These are phyloP conservation scores for Alligator mississippiensis DNA, from an alignment of 2,113 vertebrate species.

Conservation along the genomic window DNA sequence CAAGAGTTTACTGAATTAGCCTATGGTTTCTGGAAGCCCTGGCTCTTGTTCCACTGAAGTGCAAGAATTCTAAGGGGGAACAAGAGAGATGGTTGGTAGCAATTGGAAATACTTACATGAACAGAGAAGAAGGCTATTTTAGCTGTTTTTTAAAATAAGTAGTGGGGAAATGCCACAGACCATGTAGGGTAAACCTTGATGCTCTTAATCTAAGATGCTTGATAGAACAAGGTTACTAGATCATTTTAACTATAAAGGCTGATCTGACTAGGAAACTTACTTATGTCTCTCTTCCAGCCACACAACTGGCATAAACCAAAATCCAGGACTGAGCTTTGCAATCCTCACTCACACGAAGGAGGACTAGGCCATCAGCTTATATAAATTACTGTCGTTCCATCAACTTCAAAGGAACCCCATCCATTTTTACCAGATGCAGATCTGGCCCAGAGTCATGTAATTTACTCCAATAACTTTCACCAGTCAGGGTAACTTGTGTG, in stretches of 20 bases:
- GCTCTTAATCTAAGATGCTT: accelerated
- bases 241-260: background rate
- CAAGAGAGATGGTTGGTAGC: background rate
- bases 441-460: accelerated
- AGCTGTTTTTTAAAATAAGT: background rate
- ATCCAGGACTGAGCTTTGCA: background rate
- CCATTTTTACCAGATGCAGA: background rate
- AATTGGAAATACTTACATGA: conserved; percentile 18
- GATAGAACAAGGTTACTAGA: accelerated
- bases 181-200: accelerated
- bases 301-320: accelerated
- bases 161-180: background rate
- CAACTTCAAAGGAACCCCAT: background rate
- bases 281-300: background rate
- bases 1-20: too few species aligned
- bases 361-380: background rate
- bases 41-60: conserved; percentile 15
- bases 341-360: background rate
- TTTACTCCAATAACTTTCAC: background rate
- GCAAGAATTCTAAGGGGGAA: background rate
- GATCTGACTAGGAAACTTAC: background rate
- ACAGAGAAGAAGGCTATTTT: background rate
- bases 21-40: background rate
- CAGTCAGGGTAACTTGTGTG: accelerated
- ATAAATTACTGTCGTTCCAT: background rate